Percentiles rank a stretch among this genome's conserved stretches.
Conservation (phyloP, 1,140 invertebrate genomes). For the Scaptomyza pallida region DNA sequence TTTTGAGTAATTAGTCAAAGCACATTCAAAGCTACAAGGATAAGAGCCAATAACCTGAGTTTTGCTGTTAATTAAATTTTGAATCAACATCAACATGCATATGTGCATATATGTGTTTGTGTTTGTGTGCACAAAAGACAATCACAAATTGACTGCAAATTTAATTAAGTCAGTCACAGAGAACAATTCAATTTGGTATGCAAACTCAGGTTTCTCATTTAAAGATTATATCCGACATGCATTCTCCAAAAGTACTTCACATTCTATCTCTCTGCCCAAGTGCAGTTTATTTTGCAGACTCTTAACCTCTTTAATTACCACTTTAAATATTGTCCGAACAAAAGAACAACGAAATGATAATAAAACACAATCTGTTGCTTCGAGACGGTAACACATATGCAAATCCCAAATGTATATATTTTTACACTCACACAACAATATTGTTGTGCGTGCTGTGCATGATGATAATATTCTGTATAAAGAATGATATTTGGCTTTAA, state of each 20-base stretch:
- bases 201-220: neutral
- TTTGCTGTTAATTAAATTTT: slow-evolving; percentile 17
- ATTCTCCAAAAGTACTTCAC: neutral
- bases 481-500: neutral
- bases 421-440: slow-evolving; percentile 5
- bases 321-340: neutral
- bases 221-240: neutral
- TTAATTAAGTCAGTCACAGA: slow-evolving; percentile 26
- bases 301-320: neutral
- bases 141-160: slow-evolving; percentile 32
- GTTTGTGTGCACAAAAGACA: slow-evolving; percentile 21
- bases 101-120: too few species aligned
- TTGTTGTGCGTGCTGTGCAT: slow-evolving; percentile 1
- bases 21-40: neutral
- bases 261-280: neutral
- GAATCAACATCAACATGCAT: slow-evolving; percentile 8
- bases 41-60: neutral
- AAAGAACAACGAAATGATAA: neutral
- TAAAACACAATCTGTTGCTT: slow-evolving; percentile 2
- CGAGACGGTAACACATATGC: neutral
- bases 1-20: slow-evolving; percentile 16
- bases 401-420: slow-evolving; percentile 13
- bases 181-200: slow-evolving; percentile 25
- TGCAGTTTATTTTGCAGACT: too few species aligned
- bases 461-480: too few species aligned